These are phyloP conservation scores for Ceratitis capitata DNA, from an alignment of 1,140 invertebrate genomes.

Conservation along the genomic window DNA sequence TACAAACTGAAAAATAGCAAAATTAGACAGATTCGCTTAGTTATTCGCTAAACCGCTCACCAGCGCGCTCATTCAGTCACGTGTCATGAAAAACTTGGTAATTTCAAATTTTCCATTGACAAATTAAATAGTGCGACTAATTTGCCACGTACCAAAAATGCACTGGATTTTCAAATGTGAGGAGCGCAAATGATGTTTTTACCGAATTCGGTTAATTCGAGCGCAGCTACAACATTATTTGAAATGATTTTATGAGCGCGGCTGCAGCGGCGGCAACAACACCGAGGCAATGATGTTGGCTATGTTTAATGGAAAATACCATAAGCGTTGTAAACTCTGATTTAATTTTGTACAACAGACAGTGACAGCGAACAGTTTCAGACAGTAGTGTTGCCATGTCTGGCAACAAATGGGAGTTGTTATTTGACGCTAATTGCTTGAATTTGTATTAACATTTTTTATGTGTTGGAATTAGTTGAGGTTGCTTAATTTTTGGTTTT, in stretches of 20 bases:
- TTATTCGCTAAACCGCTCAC: too few relatives aligned
- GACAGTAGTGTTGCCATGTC: background rate
- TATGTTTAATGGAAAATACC: background rate
- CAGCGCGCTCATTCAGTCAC: background rate
- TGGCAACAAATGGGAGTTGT: background rate
- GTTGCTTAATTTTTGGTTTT: background rate
- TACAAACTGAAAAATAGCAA: too few relatives aligned
- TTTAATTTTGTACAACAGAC: background rate
- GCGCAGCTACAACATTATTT: conserved; percentile 13
- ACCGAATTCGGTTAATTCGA: conserved; percentile 13
- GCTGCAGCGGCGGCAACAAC: background rate
- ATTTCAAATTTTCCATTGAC: background rate
- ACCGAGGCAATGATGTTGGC: too few relatives aligned
- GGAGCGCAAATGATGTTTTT: background rate
- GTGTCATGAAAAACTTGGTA: background rate
- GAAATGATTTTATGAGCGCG: background rate
- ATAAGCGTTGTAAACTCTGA: background rate
- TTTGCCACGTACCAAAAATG: background rate
- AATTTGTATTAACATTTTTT: background rate
- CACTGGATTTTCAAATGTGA: background rate
- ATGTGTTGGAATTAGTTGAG: background rate
- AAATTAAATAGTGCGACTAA: conserved; percentile 31
- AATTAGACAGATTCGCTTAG: too few relatives aligned
- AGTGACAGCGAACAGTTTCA: background rate
- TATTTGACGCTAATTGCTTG: background rate